Percentiles rank a stretch among this genome's conserved stretches.
These are phyloP conservation scores for Andrena hattorfiana DNA, from an alignment of 2,888 invertebrate species.

Conservation along the genomic window DNA sequence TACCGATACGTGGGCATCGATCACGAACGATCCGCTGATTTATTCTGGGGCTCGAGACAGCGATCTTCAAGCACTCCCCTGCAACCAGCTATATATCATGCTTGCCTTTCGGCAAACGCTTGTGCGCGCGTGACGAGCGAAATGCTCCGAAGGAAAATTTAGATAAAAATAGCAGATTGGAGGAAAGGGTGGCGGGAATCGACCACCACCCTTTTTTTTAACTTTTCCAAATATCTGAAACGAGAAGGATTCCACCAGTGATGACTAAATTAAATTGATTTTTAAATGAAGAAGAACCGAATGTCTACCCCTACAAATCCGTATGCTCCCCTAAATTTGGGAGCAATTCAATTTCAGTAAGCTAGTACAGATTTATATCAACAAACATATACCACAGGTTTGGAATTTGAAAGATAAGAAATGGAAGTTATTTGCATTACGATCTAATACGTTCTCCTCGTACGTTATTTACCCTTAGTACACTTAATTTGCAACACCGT, in stretches of 20 bases:
- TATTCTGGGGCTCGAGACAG: not conserved
- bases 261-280: too few species aligned
- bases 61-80: not conserved
- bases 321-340: too few species aligned
- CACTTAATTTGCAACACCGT: not conserved
- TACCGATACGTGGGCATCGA: constrained; percentile 17
- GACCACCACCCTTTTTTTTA: too few species aligned
- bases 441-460: not conserved
- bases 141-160: too few species aligned
- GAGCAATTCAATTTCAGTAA: too few species aligned
- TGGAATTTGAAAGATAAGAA: not conserved
- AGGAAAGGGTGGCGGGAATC: too few species aligned
- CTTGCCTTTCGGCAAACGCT: not conserved
- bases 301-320: too few species aligned
- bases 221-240: too few species aligned
- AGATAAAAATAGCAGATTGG: too few species aligned
- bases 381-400: not conserved
- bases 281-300: too few species aligned
- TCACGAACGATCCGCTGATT: constrained; percentile 18
- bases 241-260: too few species aligned
- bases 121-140: not conserved
- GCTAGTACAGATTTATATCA: too few species aligned
- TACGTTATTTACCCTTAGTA: not conserved
- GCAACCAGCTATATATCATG: not conserved
- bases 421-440: not conserved